Conservation (phyloP, 2,797 vertebrate species). For the Trichosurus vulpecula region DNA sequence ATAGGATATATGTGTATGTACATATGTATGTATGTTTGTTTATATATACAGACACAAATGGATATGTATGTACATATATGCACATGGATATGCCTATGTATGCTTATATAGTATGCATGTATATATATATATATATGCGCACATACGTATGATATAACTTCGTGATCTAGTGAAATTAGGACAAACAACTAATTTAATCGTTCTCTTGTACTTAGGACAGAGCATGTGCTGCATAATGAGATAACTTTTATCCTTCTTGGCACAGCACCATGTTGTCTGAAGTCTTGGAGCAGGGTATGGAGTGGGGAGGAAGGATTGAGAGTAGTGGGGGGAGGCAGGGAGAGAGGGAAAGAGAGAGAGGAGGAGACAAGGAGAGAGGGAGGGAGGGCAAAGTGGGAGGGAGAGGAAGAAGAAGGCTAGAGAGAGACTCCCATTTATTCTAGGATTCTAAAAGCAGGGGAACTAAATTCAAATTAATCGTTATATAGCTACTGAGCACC, state of each 20-base stretch:
- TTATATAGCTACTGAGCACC: neutral
- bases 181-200: neutral
- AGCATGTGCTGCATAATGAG: accelerated
- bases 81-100: no score
- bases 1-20: neutral
- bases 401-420: neutral
- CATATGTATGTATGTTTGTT: neutral
- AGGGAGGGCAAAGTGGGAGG: neutral
- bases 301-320: neutral
- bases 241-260: neutral
- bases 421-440: neutral
- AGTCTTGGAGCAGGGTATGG: neutral
- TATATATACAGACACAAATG: no score
- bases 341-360: neutral
- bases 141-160: neutral
- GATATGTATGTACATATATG: no score
- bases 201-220: accelerated
- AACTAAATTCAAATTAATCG: neutral
- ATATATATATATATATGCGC: no score
- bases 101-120: no score
- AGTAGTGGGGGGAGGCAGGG: neutral
- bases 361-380: neutral
- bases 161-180: neutral
- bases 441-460: neutral
- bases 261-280: neutral